Evolutionary conservation across 2,888 invertebrate genomes (phyloP), one percentile per base, ranked within the genome.

Genomic region (Imbricaverruca yamaguchii): DNA sequence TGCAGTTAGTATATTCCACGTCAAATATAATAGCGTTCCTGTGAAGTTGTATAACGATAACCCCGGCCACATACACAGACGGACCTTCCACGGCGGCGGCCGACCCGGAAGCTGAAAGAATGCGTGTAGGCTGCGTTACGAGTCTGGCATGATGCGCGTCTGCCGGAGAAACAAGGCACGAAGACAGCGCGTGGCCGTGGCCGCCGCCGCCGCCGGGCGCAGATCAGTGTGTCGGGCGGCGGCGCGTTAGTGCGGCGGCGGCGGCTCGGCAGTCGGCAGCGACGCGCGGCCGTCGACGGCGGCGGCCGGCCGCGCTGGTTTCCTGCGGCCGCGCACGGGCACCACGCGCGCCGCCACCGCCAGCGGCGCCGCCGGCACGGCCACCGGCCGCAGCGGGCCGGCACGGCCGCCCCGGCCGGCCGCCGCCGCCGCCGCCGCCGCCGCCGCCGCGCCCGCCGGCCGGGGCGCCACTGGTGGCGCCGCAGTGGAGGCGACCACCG

Each of bases 381-480:
- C 39, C 13, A 69, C 39, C 39, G 39, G 25, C 25, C 69, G 69
- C 15, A 23, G n/a, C n/a, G n/a, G 12, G 39, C 39, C 69, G 69
- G 12, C 25, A 13, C 69, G 69, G 25, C 25, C 11, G 69, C 69
- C 25, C 21, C 69, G 69, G 69, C 69, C 25, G 39, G 39, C 69
- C 69, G 67, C 10, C n/a, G 23, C 23, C n/a, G 67, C 12, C 59
- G 59, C 12, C 59, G 59, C 10, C 59, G 59, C 84, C 81, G 81
- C 82, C 82, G 83, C 83, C 82, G 84, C 84, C 65, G 83, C 83
- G 82, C 82, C 82, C 74, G 83, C 84, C 80, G 84, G 84, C 81
- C 84, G 84, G 81, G 84, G 84, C 83, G 84, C 84, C 83, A 84
- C 84, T 83, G 84, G 84, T 82, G 84, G 83, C 80, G 84, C 84